Percentiles rank a stretch among this genome's conserved stretches.
Conservation (phyloP, 2,797 vertebrate species). For the Geotrypetes seraphini region DNA sequence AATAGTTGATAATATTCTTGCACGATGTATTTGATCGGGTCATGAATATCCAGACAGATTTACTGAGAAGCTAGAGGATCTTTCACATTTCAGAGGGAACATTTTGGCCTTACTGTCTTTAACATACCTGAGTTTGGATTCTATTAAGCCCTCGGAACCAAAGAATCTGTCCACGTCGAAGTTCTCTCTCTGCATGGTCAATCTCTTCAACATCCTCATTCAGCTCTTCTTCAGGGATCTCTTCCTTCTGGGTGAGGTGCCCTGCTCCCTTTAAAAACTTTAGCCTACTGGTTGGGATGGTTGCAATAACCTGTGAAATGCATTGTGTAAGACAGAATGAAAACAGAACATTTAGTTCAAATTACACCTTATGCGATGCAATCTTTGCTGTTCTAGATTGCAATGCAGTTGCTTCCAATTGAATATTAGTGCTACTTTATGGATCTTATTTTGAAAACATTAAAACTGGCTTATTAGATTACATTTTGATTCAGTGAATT, state of each 20-base stretch:
- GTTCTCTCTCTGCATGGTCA: constrained; percentile 89
- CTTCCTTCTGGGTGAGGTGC: constrained; percentile 81
- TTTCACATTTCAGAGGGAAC: too few species aligned
- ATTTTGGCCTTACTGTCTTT: neutral
- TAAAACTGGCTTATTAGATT: too few species aligned
- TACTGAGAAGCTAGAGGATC: too few species aligned
- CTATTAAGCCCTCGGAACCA: constrained; percentile 97
- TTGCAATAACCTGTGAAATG: constrained; percentile 78
- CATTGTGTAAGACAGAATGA: neutral
- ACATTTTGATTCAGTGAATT: neutral
- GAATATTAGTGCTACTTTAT: too few species aligned
- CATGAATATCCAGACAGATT: too few species aligned
- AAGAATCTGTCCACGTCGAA: constrained; percentile 91
- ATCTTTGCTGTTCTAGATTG: too few species aligned
- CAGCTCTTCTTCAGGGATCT: constrained; percentile 80
- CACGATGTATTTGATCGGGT: neutral
- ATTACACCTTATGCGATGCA: too few species aligned
- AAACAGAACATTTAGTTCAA: neutral
- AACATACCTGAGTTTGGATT: constrained; percentile 93
- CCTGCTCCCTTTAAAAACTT: constrained; percentile 88
- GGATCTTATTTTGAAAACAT: too few species aligned
- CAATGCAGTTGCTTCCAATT: too few species aligned
- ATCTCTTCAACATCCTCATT: constrained; percentile 96
- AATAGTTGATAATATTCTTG: neutral
- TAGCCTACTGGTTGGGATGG: constrained; percentile 84